These are phyloP conservation scores for Heliocidaris erythrogramma DNA, from an alignment of 35 echinoderm and acorn worm species.

Conservation along the genomic window DNA sequence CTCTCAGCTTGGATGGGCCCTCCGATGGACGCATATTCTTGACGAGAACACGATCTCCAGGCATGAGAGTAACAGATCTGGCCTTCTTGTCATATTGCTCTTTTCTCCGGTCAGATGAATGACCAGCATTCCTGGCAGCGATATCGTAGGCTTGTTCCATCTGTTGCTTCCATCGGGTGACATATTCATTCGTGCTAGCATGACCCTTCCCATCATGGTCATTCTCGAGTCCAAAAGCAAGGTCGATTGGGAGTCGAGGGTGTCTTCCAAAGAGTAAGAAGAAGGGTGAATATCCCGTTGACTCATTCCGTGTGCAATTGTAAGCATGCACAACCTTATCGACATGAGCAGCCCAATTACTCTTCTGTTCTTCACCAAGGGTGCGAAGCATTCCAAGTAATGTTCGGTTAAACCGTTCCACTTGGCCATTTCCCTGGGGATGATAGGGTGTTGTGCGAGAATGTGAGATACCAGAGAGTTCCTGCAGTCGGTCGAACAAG, in stretches of 20 bases:
- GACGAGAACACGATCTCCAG: constrained; percentile 61
- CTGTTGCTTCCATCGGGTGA: constrained; percentile 38
- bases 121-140: constrained; percentile 41
- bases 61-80: background rate
- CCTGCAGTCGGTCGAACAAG: constrained; percentile 52
- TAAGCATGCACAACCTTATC: constrained; percentile 62
- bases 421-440: constrained; percentile 59
- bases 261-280: constrained; percentile 73
- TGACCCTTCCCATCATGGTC: too few relatives aligned
- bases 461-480: constrained; percentile 46
- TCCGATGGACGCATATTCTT: constrained; percentile 2
- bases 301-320: constrained; percentile 62
- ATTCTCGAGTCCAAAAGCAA: constrained; percentile 41
- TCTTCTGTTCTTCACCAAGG: constrained; percentile 60
- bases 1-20: constrained; percentile 55
- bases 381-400: constrained; percentile 16
- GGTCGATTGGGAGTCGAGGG: constrained; percentile 69
- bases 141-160: constrained; percentile 63
- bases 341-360: constrained; percentile 51
- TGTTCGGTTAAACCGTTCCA: constrained; percentile 76
- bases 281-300: constrained; percentile 73
- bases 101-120: constrained; percentile 24
- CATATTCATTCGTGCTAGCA: constrained; percentile 6
- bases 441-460: constrained; percentile 75
- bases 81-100: constrained; percentile 55